Evolutionary conservation across 2,888 invertebrate species (phyloP).

Genomic region (Amiota mariae): DNA sequence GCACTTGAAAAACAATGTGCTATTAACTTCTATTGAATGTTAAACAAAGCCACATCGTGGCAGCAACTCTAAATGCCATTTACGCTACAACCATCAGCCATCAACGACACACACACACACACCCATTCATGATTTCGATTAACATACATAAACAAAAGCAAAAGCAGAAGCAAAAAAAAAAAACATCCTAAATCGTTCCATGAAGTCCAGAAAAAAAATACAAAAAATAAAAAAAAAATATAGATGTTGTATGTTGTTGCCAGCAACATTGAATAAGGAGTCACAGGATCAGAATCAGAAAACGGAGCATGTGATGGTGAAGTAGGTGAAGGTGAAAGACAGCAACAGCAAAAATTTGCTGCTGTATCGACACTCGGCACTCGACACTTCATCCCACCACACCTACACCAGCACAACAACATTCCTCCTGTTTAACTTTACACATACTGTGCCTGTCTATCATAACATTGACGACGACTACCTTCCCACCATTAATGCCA

Average conservation of each 20-base stretch:
- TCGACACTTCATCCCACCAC: background rate
- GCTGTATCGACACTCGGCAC: background rate
- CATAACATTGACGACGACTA: too few relatives aligned
- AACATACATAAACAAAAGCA: constrained; percentile 58
- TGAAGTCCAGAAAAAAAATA: background rate
- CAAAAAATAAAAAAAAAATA: background rate
- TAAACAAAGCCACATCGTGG: constrained; percentile 61
- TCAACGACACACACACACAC: constrained; percentile 10
- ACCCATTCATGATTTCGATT: constrained; percentile 60
- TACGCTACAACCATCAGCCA: too few relatives aligned
- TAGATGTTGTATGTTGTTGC: background rate
- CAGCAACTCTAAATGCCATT: constrained; percentile 25
- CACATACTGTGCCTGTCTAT: too few relatives aligned
- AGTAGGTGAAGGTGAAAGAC: too few relatives aligned
- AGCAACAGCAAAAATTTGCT: too few relatives aligned
- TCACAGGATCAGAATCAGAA: too few relatives aligned
- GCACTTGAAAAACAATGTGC: constrained; percentile 33
- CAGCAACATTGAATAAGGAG: too few relatives aligned
- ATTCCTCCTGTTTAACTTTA: too few relatives aligned
- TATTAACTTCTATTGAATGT: constrained; percentile 67
- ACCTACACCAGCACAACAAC: too few relatives aligned
- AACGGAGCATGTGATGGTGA: too few relatives aligned
- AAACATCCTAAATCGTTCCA: background rate
- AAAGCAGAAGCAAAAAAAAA: background rate
- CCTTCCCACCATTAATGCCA: too few relatives aligned